Evolutionary conservation across 2,888 invertebrate species (phyloP).

Genomic region (Capitulum mitella): DNA sequence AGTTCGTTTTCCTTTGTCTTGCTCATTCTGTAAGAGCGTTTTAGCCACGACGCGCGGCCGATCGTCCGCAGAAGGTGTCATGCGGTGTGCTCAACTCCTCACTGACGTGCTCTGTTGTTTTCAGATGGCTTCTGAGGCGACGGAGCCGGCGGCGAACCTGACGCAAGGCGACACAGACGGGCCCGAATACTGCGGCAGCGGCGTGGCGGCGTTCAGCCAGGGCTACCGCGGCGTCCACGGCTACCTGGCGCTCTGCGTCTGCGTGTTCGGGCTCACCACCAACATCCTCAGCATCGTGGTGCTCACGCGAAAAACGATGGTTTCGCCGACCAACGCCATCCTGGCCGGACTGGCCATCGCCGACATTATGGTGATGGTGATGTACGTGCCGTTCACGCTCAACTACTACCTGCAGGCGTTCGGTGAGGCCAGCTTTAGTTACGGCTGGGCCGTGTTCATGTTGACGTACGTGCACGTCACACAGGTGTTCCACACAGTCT

Average conservation of each 20-base stretch:
- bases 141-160: not conserved
- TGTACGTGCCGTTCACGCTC: constrained; percentile 82
- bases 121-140: not conserved
- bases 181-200: constrained; percentile 33
- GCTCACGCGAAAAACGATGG: constrained; percentile 80
- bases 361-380: constrained; percentile 79
- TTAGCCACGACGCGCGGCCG: too few relatives aligned
- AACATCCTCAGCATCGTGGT: constrained; percentile 89
- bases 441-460: constrained; percentile 75
- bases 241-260: constrained; percentile 74
- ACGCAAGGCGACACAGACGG: not conserved
- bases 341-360: constrained; percentile 83
- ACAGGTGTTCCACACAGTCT: constrained; percentile 79
- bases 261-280: constrained; percentile 79
- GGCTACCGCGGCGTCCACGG: constrained; percentile 71
- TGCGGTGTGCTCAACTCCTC: too few relatives aligned
- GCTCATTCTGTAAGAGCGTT: too few relatives aligned
- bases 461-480: constrained; percentile 83
- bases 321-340: constrained; percentile 83
- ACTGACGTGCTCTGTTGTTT: too few relatives aligned
- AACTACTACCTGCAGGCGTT: constrained; percentile 60
- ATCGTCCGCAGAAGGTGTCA: too few relatives aligned
- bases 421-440: constrained; percentile 55
- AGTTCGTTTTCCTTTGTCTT: too few relatives aligned
- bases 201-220: constrained; percentile 48